Base-by-base conservation (phyloP, 2,888 invertebrate genomes). In the Drosophila vallismaia region DNA sequence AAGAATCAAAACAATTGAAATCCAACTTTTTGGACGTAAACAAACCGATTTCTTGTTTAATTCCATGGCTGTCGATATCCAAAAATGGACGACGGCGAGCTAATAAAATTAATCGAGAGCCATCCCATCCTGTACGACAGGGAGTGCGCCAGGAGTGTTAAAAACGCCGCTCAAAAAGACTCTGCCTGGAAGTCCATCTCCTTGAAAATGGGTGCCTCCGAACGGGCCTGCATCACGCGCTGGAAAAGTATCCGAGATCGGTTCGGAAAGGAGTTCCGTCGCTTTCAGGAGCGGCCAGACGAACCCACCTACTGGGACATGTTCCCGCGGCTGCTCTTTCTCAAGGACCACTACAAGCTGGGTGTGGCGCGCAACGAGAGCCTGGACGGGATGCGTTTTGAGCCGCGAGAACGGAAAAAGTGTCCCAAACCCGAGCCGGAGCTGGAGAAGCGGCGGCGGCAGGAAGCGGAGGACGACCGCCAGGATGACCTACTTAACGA, bases 221-320 rank as follows among this genome's bases (percentile, higher is more conserved):
- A 89, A 31, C 63, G 90, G 3, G 89, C 90, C 7, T 89, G 91
- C 53, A 90, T 90, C 2, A 89, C 89, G 6, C 84, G 89, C 4
- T 89, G 89, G 89, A 89, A 89, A 50, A 90, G 90, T 40, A 79
- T 89, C 45, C 76, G 91, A 0, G 89, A 89, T 67, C 79, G 89
- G 1, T 89, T 90, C 64, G 91, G 90, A 2, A 90, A 89, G 46
- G 89, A 90, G 38, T 88, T 81, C 12, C 74, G 90, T 0, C 80
- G 89, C 0, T 82, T 88, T 26, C 90, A 89, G 46, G 88, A 88
- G 31, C 75, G 86, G 19, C 79, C 90, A 0, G 75, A 86, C 1
- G 86, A 83, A 2, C 78, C 86, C 5, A 88, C 89, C 7, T 87
- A 84, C 51, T 89, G 89, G 89, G 89, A 90, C 19, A 76, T 90